Evolutionary conservation across 2,113 vertebrate genomes (phyloP).

Genomic region (Neoarius graeffei): DNA sequence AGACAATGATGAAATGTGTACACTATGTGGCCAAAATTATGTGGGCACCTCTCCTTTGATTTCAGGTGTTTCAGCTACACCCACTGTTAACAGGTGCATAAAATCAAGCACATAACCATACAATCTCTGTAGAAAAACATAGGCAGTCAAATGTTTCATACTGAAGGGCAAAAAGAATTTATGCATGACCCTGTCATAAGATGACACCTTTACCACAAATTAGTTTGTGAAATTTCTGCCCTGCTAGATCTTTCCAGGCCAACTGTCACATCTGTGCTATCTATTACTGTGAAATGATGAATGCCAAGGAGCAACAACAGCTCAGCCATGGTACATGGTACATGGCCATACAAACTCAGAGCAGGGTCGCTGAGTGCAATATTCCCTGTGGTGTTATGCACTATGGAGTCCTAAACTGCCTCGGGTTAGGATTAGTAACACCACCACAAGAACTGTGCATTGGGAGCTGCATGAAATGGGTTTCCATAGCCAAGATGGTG

Average conservation of each 20-base stretch:
- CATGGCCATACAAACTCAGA: neutral
- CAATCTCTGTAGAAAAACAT: too few relatives aligned
- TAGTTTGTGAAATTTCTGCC: neutral
- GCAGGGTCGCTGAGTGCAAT: neutral
- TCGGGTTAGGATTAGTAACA: neutral
- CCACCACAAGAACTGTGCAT: neutral
- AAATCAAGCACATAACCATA: neutral
- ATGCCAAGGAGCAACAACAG: neutral
- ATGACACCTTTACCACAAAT: neutral
- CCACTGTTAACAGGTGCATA: neutral
- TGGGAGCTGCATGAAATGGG: neutral
- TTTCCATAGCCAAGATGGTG: neutral
- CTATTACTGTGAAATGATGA: neutral
- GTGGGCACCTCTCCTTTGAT: neutral
- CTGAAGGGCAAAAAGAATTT: neutral
- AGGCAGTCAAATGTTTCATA: neutral
- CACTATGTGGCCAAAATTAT: neutral
- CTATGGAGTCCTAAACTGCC: neutral
- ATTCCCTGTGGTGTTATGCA: neutral
- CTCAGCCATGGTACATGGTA: too few relatives aligned
- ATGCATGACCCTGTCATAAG: too few relatives aligned
- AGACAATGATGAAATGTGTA: conserved; percentile 46
- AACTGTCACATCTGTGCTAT: neutral
- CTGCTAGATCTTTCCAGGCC: neutral
- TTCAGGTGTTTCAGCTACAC: neutral